Base-by-base conservation (phyloP, 2,888 invertebrate genomes). In the Melinopterus prodromus region DNA sequence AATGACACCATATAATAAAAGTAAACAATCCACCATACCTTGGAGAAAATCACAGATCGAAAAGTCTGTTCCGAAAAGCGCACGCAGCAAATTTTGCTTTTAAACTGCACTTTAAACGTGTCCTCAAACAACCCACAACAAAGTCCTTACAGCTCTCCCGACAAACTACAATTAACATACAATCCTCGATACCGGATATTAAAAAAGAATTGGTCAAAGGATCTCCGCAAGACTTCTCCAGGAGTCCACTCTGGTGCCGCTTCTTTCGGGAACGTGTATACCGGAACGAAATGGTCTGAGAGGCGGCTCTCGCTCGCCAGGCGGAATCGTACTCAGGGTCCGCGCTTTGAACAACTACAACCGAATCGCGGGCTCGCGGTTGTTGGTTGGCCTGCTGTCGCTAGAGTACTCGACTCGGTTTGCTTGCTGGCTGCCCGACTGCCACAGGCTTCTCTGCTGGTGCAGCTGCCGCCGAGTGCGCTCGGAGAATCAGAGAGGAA, bases 401-500 rank as follows among this genome's bases (percentile, higher is more conserved):
- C 53, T 53, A 53, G 53, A 53, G 53, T 53, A 12, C 12, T 53
- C 53, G 53, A 53, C 53, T 53, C 53, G 53, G 26, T 12, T 12
- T 53, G 53, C 53, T 53, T 53, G 53, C 53, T 53, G 53, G 53
- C 53, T 12, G 53, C 53, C 53, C 53, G 53, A 53, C 53, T 53
- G 53, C 53, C 53, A 53, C 53, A 53, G 53, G 53, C 53, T 53
- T 53, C 53, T 53, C 53, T 53, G 53, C 53, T 53, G 53, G 53
- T 53, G 53, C 53, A 53, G 53, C 53, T 53, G 53, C 53, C 53
- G 53, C 53, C 53, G 53, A 53, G 53, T 53, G 53, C 53, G 53
- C 53, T 53, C 53, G 53, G 53, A 53, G 53, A 53, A 12, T 53
- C 53, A 12, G 53, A 53, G 53, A 53, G 53, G 53, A 53, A 53